phyloP scores from a whole-genome alignment of 2,888 invertebrate species.

The Cataglyphis livida region DNA sequence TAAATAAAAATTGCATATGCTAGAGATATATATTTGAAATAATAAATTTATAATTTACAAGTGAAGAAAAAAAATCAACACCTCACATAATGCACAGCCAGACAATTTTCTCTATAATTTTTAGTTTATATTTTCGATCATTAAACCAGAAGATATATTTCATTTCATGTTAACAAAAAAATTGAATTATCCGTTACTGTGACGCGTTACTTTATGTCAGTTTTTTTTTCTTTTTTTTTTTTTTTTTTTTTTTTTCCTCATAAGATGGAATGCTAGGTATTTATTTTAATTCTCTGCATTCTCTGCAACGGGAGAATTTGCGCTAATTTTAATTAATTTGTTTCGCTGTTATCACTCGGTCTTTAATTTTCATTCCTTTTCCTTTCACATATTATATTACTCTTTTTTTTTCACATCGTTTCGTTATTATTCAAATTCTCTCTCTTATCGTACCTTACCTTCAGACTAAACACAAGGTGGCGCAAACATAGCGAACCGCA shows the following conservation, averaged over 20 bases:
- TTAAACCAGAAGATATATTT: conserved; percentile 9
- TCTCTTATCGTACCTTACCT: neutral
- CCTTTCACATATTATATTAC: neutral
- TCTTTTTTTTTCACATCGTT: conserved; percentile 5
- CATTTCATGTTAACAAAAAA: neutral
- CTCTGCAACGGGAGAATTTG: conserved; percentile 6
- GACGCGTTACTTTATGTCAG: neutral
- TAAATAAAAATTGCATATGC: neutral
- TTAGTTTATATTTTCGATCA: neutral
- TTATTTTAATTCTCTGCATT: conserved; percentile 5
- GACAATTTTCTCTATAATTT: neutral
- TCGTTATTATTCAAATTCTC: neutral
- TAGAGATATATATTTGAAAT: neutral
- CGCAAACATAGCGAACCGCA: neutral
- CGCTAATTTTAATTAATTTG: conserved; percentile 33
- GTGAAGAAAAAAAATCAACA: neutral
- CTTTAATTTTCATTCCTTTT: neutral
- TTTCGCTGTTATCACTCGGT: neutral
- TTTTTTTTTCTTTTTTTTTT: conserved; percentile 4
- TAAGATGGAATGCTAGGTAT: conserved; percentile 14
- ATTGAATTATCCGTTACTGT: conserved; percentile 3
- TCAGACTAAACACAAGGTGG: neutral
- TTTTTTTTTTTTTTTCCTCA: neutral
- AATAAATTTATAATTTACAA: neutral
- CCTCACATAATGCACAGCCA: neutral